Evolutionary conservation across 2,797 vertebrate species (phyloP).

Genomic region (Eremophila alpestris): DNA sequence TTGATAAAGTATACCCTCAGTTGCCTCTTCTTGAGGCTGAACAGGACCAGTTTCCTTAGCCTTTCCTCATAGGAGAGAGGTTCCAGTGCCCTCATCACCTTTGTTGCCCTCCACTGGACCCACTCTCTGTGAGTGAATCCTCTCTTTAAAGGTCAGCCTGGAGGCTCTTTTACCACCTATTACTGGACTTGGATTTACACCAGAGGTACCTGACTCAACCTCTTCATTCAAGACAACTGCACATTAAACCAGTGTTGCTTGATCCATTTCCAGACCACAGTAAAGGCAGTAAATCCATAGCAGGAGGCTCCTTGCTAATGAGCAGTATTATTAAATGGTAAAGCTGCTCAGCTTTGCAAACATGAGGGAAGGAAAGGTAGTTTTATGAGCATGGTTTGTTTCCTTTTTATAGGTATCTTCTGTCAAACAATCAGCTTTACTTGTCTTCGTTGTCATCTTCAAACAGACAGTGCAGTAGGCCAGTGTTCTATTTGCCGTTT

Average conservation of each 20-base stretch:
- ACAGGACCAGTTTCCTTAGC: background rate
- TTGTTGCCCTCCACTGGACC: background rate
- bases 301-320: background rate
- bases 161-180: background rate
- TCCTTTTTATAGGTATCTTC: background rate
- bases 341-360: background rate
- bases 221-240: background rate
- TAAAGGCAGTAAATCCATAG: background rate
- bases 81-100: no score
- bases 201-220: background rate
- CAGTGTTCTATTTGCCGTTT: background rate
- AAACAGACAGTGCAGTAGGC: background rate
- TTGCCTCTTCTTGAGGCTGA: background rate
- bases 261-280: background rate
- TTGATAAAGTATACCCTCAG: background rate
- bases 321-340: background rate
- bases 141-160: background rate
- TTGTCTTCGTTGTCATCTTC: background rate
- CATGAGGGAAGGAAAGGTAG: rapidly evolving
- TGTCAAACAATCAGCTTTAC: background rate
- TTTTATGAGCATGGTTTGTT: background rate
- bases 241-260: background rate
- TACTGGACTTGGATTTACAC: background rate
- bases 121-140: background rate
- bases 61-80: background rate